Percentiles rank a stretch among this genome's conserved stretches.
Evolutionary conservation across 2,888 invertebrate genomes (phyloP).

Genomic region (Amblyjoppa proteus): DNA sequence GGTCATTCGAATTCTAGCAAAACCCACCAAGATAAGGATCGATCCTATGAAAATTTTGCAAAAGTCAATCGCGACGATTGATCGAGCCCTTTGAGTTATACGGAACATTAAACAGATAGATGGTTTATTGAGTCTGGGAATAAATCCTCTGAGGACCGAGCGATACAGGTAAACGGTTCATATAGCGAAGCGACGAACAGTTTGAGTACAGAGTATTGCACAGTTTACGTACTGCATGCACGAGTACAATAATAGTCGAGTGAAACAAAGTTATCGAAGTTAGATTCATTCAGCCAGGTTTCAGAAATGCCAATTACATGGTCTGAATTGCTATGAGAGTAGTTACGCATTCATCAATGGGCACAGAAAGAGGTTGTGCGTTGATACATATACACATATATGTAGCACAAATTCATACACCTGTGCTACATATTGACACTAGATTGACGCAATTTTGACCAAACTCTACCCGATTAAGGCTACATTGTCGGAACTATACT

Average conservation of each 20-base stretch:
- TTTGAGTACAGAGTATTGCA: no score
- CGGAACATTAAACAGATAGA: no score
- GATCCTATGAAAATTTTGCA: no score
- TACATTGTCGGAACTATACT: not conserved
- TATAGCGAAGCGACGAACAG: no score
- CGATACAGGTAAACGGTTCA: no score
- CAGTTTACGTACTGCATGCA: no score
- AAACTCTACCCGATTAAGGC: no score
- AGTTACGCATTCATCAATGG: constrained; percentile 9
- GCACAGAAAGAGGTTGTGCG: not conserved
- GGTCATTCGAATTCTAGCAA: not conserved
- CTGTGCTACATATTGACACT: not conserved
- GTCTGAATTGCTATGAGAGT: not conserved
- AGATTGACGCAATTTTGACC: no score
- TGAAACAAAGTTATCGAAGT: not conserved
- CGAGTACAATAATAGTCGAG: not conserved
- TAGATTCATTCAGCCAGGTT: constrained; percentile 1
- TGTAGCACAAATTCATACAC: not conserved
- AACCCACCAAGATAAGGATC: not conserved
- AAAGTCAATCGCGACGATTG: no score
- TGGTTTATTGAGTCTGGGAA: no score
- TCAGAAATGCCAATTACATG: not conserved
- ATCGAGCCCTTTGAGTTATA: no score
- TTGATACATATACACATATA: not conserved
- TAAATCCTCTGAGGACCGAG: no score